Percentiles rank a stretch among this genome's conserved stretches.
Conservation (phyloP, 2,113 vertebrate species). For the Solenodon paradoxus region DNA sequence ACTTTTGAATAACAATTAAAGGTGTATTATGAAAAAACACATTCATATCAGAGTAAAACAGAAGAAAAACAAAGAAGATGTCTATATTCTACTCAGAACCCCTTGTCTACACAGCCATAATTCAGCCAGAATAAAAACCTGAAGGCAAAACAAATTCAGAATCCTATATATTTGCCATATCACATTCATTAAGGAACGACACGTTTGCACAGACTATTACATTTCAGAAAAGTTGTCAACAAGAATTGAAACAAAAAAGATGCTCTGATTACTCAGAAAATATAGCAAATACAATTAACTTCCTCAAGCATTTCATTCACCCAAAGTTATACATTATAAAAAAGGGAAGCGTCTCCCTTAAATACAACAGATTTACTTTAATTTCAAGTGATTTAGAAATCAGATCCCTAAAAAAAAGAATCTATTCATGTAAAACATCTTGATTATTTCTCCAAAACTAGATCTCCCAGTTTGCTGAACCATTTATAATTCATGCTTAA, state of each 20-base stretch:
- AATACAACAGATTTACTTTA: background rate
- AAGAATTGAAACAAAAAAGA: conserved; percentile 26
- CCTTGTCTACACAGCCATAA: background rate
- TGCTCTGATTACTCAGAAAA: conserved; percentile 15
- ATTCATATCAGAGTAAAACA: background rate
- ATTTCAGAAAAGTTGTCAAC: conserved; percentile 39
- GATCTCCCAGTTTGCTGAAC: background rate
- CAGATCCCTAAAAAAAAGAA: conserved; percentile 11
- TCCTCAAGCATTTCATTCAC: background rate
- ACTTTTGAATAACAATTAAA: conserved; percentile 22
- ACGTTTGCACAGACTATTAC: background rate
- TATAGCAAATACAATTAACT: background rate
- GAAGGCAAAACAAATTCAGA: background rate
- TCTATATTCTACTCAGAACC: background rate
- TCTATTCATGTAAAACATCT: background rate
- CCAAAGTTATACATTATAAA: background rate
- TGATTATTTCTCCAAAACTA: background rate
- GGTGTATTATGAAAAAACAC: background rate
- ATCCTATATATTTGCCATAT: background rate
- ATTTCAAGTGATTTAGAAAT: conserved; percentile 42
- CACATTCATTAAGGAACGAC: background rate
- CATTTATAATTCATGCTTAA: conserved; percentile 32
- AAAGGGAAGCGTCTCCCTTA: background rate
- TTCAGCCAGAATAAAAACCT: conserved; percentile 24
- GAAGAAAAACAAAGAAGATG: background rate